Base-by-base conservation (phyloP, 2,797 vertebrate species). In the Coregonus suidteri region DNA sequence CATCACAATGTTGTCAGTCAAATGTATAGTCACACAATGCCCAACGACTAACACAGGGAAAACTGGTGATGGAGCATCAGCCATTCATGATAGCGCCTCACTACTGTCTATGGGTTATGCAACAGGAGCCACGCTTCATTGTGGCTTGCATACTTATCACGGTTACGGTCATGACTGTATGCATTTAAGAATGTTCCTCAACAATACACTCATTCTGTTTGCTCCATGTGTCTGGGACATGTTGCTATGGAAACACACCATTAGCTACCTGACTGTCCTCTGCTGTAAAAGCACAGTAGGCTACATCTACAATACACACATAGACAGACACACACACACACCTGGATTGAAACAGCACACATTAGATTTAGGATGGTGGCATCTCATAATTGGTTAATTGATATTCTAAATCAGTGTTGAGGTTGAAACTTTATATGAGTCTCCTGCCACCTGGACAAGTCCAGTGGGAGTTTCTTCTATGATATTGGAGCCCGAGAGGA, bases 101-200 rank as follows among this genome's bases (percentile, higher is more conserved):
- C 37, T 47, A 47, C 68, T 94, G 89, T 96, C 81, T 74, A 30
- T 3, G 62, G 52, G 75, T 90, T 90, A 86, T n/a, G 68, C 47
- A 90, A 91, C 37, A 31, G 25, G 0, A 16, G 75, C 51, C 64
- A 77, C 0, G 77, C 83, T 73, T 87, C 87, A 89, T 91, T 91
- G 83, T 74, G 73, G 79, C 83, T 89, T 85, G 77, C 79, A 79
- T 75, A 75, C 31, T 31, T 30, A 4, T 66, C 78, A 18, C 53
- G 1, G 52, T 53, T 53, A 53, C 52, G 16, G 13, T 54, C 16
- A 88, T 81, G 81, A 83, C 80, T 52, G 75, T 71, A 71, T 84
- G 82, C 75, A 78, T 56, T 77, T 76, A 31, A 73, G 52, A 75
- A 11, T 53, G 76, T 37, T 56, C 37, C 16, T 66, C 13, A 47